Evolutionary conservation across 2,888 invertebrate species (phyloP).

Genomic region (Drosophila melanosoma): DNA sequence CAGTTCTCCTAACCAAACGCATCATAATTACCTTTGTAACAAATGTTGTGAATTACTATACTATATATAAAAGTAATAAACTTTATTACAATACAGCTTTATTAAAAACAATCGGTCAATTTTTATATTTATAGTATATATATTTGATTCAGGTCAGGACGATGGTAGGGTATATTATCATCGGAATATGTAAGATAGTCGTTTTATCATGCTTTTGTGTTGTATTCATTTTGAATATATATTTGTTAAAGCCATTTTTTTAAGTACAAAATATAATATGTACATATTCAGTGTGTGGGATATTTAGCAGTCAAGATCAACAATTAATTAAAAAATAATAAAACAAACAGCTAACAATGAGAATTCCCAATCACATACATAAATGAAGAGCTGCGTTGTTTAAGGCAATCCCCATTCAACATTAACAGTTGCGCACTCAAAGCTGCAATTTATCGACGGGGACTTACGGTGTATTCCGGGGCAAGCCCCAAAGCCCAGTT

Average conservation of each 20-base stretch:
- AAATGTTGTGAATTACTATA: too few species aligned
- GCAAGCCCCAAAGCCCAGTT: constrained; percentile 33
- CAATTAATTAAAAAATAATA: not conserved
- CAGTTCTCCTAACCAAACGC: not conserved
- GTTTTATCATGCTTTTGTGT: too few species aligned
- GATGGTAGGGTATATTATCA: too few species aligned
- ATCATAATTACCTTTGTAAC: too few species aligned
- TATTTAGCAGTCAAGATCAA: not conserved
- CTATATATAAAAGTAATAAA: too few species aligned
- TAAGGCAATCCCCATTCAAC: not conserved
- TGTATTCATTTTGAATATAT: too few species aligned
- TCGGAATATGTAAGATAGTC: too few species aligned
- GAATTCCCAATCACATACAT: not conserved
- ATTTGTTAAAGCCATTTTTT: not conserved
- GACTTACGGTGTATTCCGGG: constrained; percentile 12
- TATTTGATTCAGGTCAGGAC: too few species aligned
- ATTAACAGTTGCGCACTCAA: not conserved
- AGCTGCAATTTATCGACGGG: not conserved
- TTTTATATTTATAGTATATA: too few species aligned
- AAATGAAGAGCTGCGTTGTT: not conserved
- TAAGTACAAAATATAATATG: not conserved
- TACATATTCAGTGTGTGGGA: not conserved
- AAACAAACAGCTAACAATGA: not conserved
- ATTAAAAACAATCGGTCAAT: too few species aligned
- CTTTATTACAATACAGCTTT: too few species aligned